Evolutionary conservation across 2,113 vertebrate species (phyloP), one percentile per base, ranked within the genome.

Genomic region (Gavia stellata): DNA sequence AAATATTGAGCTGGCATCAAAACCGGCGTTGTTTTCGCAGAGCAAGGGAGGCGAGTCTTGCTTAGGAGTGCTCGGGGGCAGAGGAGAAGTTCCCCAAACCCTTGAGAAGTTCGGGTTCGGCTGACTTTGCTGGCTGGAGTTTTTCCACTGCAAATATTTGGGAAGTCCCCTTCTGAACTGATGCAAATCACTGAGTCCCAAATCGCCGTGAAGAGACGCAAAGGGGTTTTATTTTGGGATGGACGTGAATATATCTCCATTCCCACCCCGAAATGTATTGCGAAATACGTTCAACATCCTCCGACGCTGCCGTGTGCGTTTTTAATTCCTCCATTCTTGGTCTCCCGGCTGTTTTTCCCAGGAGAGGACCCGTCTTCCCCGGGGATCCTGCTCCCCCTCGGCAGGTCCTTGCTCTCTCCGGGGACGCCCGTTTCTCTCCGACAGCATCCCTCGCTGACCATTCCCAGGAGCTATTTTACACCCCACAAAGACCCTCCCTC

Each of bases 351-450:
- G 31, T 25, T 73, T 45, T 44, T 42, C 26, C 78, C 31, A 2
- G 67, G 67, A 62, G 8, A 24, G 36, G 55, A 40, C 17, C 17
- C 17, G 3, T 12, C 23, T 59, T 19, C 21, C 19, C 56, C 2
- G 4, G 47, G 45, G 38, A 36, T 36, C 45, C 47, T 3, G 24
- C 15, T 70, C 55, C 34, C 33, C 34, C 28, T 25, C 17, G 3
- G 63, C 42, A 38, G 62, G 9, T n/a, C 49, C 36, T 10, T 25
- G 49, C 38, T 42, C 63, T 7, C 52, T 11, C 26, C 2, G 1
- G 42, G 19, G 42, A 16, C 2, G 6, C 8, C 3, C 1, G 1
- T n/a, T 52, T 42, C 24, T 21, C 45, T 28, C 18, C 4, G 2
- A 24, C 4, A 25, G 8, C 53, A 34, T 33, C 66, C 44, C 53